Conservation (phyloP, 2,113 vertebrate species). For the Onychostruthus taczanowskii region DNA sequence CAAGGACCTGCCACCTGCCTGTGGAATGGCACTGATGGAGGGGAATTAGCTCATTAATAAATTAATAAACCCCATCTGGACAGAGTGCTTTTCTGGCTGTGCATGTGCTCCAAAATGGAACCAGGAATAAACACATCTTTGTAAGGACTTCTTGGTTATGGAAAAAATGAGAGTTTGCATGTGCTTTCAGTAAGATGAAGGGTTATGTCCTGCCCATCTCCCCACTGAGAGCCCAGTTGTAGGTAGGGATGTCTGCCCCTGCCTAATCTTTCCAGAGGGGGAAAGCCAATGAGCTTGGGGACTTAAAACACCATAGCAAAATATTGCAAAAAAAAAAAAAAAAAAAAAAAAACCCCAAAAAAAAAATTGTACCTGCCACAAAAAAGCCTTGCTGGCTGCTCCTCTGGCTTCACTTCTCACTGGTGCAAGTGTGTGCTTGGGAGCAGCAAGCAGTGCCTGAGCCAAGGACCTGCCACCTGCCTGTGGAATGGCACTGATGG, state of each 20-base stretch:
- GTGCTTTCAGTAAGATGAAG: not conserved
- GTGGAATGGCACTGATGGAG: not conserved
- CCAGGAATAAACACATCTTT: not conserved
- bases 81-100: conserved; percentile 1
- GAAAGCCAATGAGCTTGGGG: not conserved
- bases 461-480: conserved; percentile 49
- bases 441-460: conserved; percentile 50
- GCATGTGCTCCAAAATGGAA: not conserved
- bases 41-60: conserved; percentile 2
- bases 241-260: not conserved
- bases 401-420: conserved; percentile 59
- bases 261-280: not conserved
- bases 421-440: conserved; percentile 56
- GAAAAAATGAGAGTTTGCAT: not conserved
- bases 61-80: not conserved
- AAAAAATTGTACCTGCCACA: conserved; percentile 26
- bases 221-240: not conserved
- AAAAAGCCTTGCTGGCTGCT: conserved; percentile 56
- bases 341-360: too few relatives aligned
- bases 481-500: not conserved
- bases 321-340: not conserved
- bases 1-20: conserved; percentile 36
- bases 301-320: not conserved
- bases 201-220: not conserved
- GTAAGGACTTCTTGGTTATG: not conserved